Evolutionary conservation across 2,113 vertebrate genomes (phyloP).

Genomic region (Syngnathoides biaculeatus): DNA sequence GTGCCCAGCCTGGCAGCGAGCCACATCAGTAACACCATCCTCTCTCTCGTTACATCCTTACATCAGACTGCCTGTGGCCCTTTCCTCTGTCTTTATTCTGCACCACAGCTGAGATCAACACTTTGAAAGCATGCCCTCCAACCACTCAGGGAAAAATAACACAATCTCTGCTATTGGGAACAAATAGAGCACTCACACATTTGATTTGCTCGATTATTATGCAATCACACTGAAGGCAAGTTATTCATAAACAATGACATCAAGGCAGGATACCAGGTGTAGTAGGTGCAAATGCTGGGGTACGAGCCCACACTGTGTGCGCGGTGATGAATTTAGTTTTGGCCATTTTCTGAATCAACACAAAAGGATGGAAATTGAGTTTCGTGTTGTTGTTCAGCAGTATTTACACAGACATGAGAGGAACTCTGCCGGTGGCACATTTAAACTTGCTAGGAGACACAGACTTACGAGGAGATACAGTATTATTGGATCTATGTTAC

Average conservation of each 20-base stretch:
- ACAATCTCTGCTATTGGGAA: conserved; percentile 51
- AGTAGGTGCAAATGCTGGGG: conserved; percentile 31
- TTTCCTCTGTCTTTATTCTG: conserved; percentile 58
- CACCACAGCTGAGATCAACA: conserved; percentile 66
- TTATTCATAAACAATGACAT: conserved; percentile 55
- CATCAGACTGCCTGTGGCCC: conserved; percentile 55
- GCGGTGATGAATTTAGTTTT: conserved; percentile 29
- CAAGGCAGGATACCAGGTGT: conserved; percentile 41
- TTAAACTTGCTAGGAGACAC: too few relatives aligned
- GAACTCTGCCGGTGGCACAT: conserved; percentile 1
- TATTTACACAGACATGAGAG: conserved; percentile 23
- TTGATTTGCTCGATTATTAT: conserved; percentile 65
- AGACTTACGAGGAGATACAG: conserved; percentile 1
- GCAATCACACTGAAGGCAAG: conserved; percentile 61
- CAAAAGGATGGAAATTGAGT: conserved; percentile 32
- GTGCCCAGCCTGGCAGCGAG: conserved; percentile 62
- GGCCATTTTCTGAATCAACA: conserved; percentile 46
- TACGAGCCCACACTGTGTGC: conserved; percentile 24
- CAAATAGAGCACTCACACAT: conserved; percentile 62
- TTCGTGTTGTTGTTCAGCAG: conserved; percentile 24
- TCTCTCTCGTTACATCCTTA: conserved; percentile 57
- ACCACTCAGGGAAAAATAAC: conserved; percentile 56
- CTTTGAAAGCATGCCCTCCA: conserved; percentile 70
- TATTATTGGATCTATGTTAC: conserved; percentile 20
- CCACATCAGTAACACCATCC: conserved; percentile 50